Evolutionary conservation across 2,113 vertebrate species (phyloP).

Genomic region (Pseudorasbora parva): DNA sequence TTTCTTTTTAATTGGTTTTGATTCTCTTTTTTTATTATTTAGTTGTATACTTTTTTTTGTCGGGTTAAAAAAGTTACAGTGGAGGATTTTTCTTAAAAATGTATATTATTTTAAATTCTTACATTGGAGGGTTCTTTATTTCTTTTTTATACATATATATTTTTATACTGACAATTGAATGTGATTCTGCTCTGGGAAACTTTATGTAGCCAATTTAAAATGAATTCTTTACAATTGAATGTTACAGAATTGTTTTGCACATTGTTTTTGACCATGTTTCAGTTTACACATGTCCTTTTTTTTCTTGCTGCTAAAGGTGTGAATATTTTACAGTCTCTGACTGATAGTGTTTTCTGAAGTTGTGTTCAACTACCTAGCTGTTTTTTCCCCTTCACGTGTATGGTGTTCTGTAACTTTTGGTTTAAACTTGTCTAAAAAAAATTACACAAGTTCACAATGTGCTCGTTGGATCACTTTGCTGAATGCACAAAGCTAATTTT

Average conservation of each 20-base stretch:
- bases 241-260: slow-evolving; percentile 40
- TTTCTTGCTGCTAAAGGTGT: slow-evolving; percentile 45
- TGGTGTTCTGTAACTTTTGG: background rate
- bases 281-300: background rate
- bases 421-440: background rate
- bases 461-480: background rate
- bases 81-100: background rate
- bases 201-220: slow-evolving; percentile 46
- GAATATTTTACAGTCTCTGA: background rate
- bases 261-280: slow-evolving; percentile 33
- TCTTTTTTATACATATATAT: slow-evolving; percentile 45
- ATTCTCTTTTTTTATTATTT: slow-evolving; percentile 4
- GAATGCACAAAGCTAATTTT: background rate
- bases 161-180: slow-evolving; percentile 57
- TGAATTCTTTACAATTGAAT: slow-evolving; percentile 24
- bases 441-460: background rate
- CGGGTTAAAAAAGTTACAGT: background rate
- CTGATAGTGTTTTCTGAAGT: slow-evolving; percentile 4
- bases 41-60: background rate
- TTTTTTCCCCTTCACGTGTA: background rate
- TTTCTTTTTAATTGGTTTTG: slow-evolving; percentile 20
- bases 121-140: background rate
- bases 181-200: slow-evolving; percentile 47
- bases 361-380: slow-evolving; percentile 61
- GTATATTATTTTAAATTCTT: slow-evolving; percentile 11